A percentile compares a stretch with the other conserved stretches of the same genome.
Conservation (phyloP, 1,140 invertebrate genomes). For the Heliothis subflexa region DNA sequence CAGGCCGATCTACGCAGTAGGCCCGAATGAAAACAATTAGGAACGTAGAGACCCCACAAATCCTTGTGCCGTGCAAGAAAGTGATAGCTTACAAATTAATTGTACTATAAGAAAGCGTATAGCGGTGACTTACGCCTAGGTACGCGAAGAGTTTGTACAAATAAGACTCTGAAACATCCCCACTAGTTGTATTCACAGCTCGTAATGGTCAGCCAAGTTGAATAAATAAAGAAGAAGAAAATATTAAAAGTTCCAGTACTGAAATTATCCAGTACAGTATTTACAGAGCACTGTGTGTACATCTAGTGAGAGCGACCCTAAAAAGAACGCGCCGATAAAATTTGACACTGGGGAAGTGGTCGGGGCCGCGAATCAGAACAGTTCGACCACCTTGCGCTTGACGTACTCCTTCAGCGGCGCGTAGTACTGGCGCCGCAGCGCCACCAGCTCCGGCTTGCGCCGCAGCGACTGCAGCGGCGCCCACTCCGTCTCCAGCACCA, state of each 20-base stretch:
- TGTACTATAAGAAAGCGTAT: constrained; percentile 65
- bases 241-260: not conserved
- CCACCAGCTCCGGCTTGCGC: constrained; percentile 92
- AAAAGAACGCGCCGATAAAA: constrained; percentile 10
- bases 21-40: constrained; percentile 44
- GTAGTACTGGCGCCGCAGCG: constrained; percentile 93
- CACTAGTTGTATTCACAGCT: not conserved
- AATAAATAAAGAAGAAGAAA: constrained; percentile 5
- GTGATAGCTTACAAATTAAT: constrained; percentile 61
- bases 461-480: constrained; percentile 89
- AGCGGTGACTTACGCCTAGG: constrained; percentile 53
- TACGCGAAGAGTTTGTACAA: constrained; percentile 32
- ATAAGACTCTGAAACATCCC: constrained; percentile 22
- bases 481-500: constrained; percentile 92
- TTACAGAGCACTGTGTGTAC: not conserved
- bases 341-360: constrained; percentile 19
- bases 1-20: constrained; percentile 32
- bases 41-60: constrained; percentile 47
- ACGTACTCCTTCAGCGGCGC: constrained; percentile 93
- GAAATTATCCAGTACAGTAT: not conserved
- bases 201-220: too few species aligned
- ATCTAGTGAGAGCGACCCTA: not conserved
- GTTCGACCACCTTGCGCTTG: constrained; percentile 81
- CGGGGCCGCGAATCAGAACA: constrained; percentile 77
- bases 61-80: constrained; percentile 50